Base-by-base conservation (phyloP, 2,888 invertebrate species). In the Mimachlamys varia region DNA sequence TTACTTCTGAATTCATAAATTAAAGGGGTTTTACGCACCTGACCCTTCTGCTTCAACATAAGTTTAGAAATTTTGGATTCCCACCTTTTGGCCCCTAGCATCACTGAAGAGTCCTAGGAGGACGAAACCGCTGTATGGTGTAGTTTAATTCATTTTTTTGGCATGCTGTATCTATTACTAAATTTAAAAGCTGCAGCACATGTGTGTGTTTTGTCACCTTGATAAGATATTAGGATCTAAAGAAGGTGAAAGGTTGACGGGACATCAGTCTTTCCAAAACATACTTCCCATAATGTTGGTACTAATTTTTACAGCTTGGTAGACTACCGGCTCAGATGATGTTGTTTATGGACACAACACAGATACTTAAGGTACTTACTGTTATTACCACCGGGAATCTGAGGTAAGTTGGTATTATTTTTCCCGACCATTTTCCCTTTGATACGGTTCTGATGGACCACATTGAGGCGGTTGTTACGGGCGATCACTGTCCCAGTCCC, bases 361-460 rank as follows among this genome's bases (percentile, higher is more conserved):
- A 88, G 50, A 88, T 88, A 44, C 44, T 7, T 44, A 44, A 76
- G 44, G 19, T 50, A 90, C 92, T 91, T 92, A 93, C 93, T 90
- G 76, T 92, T 92, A 89, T 91, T 91, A n/a, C 93, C 93, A 13
- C 93, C 93, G 7, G 93, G 87, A 50, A 89, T 92, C 58, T 93
- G 94, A 88, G 94, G 94, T 91, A 94, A 91, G 12, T 93, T 89
- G 19, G 94, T 92, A 7, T 93, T 91, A 49, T 92, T 93, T 92
- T 95, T 95, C 91, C 93, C 94, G 38, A 94, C 93, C 50, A 94
- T 92, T 92, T 95, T 95, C 90, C 92, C 93, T 87, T 95, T 95
- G 49, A 94, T 90, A 53, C 94, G 92, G 90, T 94, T 95, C 90
- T 95, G 94, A 55, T 94, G 93, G 89, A 93, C 93, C 7, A 94